Evolutionary conservation across 1,140 invertebrate genomes (phyloP), one percentile per base, ranked within the genome.

Genomic region (Drosophila ohnishii): DNA sequence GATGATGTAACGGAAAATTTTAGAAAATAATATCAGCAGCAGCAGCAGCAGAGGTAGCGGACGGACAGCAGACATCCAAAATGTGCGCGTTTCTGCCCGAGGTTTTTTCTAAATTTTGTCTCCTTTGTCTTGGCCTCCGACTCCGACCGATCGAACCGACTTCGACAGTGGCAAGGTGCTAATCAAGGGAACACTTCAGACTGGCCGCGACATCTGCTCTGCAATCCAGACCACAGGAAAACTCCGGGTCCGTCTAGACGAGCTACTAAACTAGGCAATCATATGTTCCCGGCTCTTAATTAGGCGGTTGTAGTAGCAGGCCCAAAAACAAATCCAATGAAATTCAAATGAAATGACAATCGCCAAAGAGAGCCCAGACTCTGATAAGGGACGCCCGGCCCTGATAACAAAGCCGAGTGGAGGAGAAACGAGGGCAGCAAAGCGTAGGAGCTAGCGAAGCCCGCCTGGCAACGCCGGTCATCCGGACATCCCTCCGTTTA

Each of bases 1-100:
- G 40, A 73, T 79, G 71, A 83, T 87, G 83, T 79, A 79, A 79
- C 51, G 75, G 79, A 79, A 86, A 76, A 32, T 76, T 79, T 53
- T 73, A 61, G 19, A 66, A 57, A 55, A 58, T 25, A 63, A 22
- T 69, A 53, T 66, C 62, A 66, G 45, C 62, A 65, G 35, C 30
- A 48, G 19, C 5, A 45, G 19, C 5, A 44, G 5, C 19, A 7
- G 34, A 11, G 55, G 22, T 64, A 35, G 28, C 59, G 42, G 30
- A 48, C 35, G 34, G 22, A 8, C 30, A 7, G 55, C n/a, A 6
- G 47, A 16, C 50, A 28, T 11, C 16, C 53, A 14, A 47, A 72
- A 48, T 34, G 30, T 50, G 25, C n/a, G 47, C 47, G 47, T 48
- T n/a, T 28, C 47, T 60, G 58, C 3, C 16, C 14, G 19, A 59